phyloP scores from a whole-genome alignment of 2,113 vertebrate genomes.

The Heterochromis multidens region DNA sequence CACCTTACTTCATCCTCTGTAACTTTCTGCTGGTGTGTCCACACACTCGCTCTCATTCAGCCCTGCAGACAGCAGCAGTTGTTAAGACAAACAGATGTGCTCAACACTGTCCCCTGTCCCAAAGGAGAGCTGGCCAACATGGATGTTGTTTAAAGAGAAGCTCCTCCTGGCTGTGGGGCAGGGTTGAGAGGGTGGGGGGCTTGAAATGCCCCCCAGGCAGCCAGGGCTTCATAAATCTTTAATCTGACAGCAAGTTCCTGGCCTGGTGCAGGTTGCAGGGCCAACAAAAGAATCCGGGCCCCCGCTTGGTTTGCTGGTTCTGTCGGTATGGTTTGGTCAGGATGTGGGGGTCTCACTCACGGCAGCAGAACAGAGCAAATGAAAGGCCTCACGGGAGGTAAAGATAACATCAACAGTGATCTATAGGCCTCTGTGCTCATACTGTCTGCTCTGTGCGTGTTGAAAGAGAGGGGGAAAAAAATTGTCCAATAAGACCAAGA shows the following conservation, averaged over 20 bases:
- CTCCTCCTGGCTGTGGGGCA: slow-evolving; percentile 82
- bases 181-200: slow-evolving; percentile 38
- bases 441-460: slow-evolving; percentile 70
- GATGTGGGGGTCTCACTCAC: slow-evolving; percentile 74
- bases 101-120: slow-evolving; percentile 49
- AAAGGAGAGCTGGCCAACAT: slow-evolving; percentile 67
- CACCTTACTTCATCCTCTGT: neutral
- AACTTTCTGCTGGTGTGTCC: neutral
- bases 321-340: slow-evolving; percentile 69
- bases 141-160: slow-evolving; percentile 90
- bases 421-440: slow-evolving; percentile 76
- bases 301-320: slow-evolving; percentile 5
- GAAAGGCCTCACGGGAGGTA: slow-evolving; percentile 76
- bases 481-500: neutral
- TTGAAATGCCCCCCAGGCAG: slow-evolving; percentile 77
- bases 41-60: neutral
- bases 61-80: slow-evolving; percentile 69
- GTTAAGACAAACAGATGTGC: slow-evolving; percentile 84
- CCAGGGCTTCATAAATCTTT: slow-evolving; percentile 90
- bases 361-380: slow-evolving; percentile 21
- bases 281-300: slow-evolving; percentile 81
- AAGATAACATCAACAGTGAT: slow-evolving; percentile 88
- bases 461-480: slow-evolving; percentile 20
- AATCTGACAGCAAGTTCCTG: slow-evolving; percentile 85
- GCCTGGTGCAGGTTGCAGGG: slow-evolving; percentile 82